A percentile compares a stretch with the other conserved stretches of the same genome.
Evolutionary conservation across 2,888 invertebrate genomes (phyloP).

Genomic region (Pinctada fucata): DNA sequence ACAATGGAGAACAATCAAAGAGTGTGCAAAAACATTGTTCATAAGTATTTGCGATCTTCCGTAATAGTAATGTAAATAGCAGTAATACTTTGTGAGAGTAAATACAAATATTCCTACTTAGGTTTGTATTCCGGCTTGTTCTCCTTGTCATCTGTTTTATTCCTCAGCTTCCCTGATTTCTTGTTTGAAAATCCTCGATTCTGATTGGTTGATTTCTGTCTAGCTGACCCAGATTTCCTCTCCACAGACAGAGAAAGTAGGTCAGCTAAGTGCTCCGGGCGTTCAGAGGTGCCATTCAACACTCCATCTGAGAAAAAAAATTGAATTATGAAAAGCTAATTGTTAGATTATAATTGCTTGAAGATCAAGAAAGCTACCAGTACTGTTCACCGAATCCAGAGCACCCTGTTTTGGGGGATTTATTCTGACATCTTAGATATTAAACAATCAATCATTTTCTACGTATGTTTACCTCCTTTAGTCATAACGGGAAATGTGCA

Average conservation of each 20-base stretch:
- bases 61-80: no score
- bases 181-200: not conserved
- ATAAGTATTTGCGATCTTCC: no score
- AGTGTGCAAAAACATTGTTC: no score
- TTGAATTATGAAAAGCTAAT: not conserved
- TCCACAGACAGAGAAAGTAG: slow-evolving; percentile 42
- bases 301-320: slow-evolving; percentile 37
- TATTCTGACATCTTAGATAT: no score
- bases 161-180: not conserved
- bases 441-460: no score
- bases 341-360: no score
- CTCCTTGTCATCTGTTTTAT: not conserved
- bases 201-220: slow-evolving; percentile 41
- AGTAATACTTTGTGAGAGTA: not conserved
- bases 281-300: slow-evolving; percentile 29
- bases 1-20: no score
- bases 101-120: not conserved
- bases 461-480: no score
- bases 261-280: slow-evolving; percentile 60
- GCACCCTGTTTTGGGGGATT: no score
- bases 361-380: no score
- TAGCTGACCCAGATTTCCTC: slow-evolving; percentile 39
- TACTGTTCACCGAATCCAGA: no score
- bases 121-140: not conserved
- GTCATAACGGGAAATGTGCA: no score